Base-by-base conservation (phyloP, 1,140 invertebrate species). In the Metaphire vulgaris region DNA sequence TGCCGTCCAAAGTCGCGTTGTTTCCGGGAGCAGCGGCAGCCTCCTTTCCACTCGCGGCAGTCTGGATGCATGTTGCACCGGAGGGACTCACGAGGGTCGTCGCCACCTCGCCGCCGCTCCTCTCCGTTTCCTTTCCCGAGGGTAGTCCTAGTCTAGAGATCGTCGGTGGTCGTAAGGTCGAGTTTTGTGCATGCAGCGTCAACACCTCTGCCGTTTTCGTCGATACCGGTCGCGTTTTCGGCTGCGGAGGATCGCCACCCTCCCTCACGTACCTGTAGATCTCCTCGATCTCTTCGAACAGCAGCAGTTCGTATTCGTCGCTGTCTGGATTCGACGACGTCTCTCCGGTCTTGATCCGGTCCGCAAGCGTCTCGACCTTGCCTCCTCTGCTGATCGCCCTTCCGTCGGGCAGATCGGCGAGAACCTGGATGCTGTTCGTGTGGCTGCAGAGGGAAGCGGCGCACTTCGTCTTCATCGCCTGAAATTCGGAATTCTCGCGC, bases 281-380 rank as follows among this genome's bases (percentile, higher is more conserved):
- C 86, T 96, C 93, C 88, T 98, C 95, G 79, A 97, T 96, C 86
- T 98, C 95, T 81, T 96, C 93, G n/a, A n/a, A n/a, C n/a, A n/a
- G n/a, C n/a, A n/a, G n/a, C n/a, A n/a, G n/a, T 77, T 86, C 85
- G 73, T 81, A 79, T 21, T 79, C 81, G 65, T 41, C 31, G 82
- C 93, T 92, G 15, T 90, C 89, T n/a, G n/a, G n/a, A n/a, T n/a
- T n/a, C 34, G 16, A 26, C 15, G 80, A 72, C 29, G 34, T 34
- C 69, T 41, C 76, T n/a, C n/a, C n/a, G 56, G 64, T 66, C 15
- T 74, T 68, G n/a, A n/a, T n/a, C n/a, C n/a, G n/a, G n/a, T n/a
- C n/a, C n/a, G n/a, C n/a, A n/a, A n/a, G n/a, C n/a, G n/a, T n/a
- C 33, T 41, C 87, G 6, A 21, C 41, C 41, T 86, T 81, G 72